Evolutionary conservation across 2,113 vertebrate species (phyloP).

Genomic region (Cottus gobio): DNA sequence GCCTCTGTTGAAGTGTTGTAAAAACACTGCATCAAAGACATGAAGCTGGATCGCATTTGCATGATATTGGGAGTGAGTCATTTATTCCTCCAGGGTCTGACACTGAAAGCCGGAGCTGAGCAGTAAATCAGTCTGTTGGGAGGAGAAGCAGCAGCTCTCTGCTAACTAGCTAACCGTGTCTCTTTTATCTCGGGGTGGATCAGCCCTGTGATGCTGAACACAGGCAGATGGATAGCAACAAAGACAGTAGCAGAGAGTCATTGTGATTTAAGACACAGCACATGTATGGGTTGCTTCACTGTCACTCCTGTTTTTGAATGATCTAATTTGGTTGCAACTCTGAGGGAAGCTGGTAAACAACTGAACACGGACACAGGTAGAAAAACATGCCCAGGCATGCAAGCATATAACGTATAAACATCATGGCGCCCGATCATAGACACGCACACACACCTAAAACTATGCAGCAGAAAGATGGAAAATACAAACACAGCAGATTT

Average conservation of each 20-base stretch:
- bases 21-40: slow-evolving; percentile 52
- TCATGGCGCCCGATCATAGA: slow-evolving; percentile 10
- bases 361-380: slow-evolving; percentile 23
- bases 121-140: slow-evolving; percentile 48
- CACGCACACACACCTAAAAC: slow-evolving; percentile 23
- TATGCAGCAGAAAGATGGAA: slow-evolving; percentile 66
- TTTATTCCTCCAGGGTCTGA: slow-evolving; percentile 54
- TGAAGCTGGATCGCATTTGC: slow-evolving; percentile 45
- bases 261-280: slow-evolving; percentile 8
- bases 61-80: slow-evolving; percentile 58
- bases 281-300: slow-evolving; percentile 1
- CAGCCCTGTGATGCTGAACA: slow-evolving; percentile 40
- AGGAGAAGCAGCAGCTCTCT: slow-evolving; percentile 51
- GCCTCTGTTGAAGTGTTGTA: slow-evolving; percentile 33
- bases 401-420: slow-evolving; percentile 37
- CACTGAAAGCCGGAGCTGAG: slow-evolving; percentile 49
- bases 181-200: slow-evolving; percentile 68
- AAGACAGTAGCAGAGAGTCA: slow-evolving; percentile 30
- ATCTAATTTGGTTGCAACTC: slow-evolving; percentile 20
- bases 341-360: slow-evolving; percentile 43
- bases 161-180: slow-evolving; percentile 49
- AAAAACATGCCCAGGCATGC: slow-evolving; percentile 25
- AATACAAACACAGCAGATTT: slow-evolving; percentile 70
- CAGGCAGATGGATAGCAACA: slow-evolving; percentile 37
- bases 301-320: slow-evolving; percentile 2